A percentile compares a stretch with the other conserved stretches of the same genome.
Conservation (phyloP, 1,140 invertebrate genomes). For the Lucilia cuprina region DNA sequence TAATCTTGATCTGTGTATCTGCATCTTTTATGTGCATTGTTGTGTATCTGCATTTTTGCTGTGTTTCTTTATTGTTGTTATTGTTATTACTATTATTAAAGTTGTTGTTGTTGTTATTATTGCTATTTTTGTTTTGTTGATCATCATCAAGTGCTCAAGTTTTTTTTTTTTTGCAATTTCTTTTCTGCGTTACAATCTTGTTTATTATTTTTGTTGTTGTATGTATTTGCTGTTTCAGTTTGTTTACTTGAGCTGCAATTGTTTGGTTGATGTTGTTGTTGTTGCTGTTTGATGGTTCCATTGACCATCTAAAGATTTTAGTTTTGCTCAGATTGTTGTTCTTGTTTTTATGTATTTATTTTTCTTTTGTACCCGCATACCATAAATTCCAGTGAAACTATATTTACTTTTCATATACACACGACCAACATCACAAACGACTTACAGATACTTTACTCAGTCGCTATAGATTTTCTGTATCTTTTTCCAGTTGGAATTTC, state of each 20-base stretch:
- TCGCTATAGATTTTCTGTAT: not conserved
- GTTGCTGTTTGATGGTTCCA: not conserved
- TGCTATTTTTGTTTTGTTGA: not conserved
- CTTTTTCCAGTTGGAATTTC: not conserved
- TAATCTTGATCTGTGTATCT: not conserved
- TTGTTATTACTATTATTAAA: not conserved
- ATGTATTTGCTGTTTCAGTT: not conserved
- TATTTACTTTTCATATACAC: not conserved
- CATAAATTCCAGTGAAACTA: conserved; percentile 10
- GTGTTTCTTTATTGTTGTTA: not conserved
- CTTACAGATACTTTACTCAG: not conserved
- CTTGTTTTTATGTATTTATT: not conserved
- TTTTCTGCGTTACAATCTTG: not conserved
- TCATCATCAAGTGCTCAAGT: not conserved
- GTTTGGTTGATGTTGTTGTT: too few relatives aligned
- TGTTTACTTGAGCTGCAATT: not conserved
- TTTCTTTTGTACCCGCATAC: not conserved
- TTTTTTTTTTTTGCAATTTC: not conserved
- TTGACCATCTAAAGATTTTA: not conserved
- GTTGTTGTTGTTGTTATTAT: not conserved
- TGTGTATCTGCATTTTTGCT: not conserved
- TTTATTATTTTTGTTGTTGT: not conserved
- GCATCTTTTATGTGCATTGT: not conserved
- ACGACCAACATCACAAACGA: not conserved
- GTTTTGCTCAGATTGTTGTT: not conserved